Conservation (phyloP, 2,888 invertebrate species). For the Apamea anceps region DNA sequence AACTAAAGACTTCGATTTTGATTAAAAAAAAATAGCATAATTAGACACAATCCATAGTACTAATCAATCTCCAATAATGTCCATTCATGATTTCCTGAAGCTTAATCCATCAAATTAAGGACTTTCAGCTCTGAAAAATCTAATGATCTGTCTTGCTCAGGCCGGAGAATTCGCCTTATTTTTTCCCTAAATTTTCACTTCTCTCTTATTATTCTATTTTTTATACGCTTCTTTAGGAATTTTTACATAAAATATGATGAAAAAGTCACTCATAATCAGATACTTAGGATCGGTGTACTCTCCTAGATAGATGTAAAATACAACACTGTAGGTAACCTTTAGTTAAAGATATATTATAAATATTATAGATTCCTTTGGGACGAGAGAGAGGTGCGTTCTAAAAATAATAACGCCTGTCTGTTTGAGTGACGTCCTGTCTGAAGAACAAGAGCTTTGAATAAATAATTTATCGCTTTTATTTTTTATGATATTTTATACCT, state of each 20-base stretch:
- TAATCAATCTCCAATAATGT: not conserved
- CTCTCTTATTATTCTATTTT: slow-evolving; percentile 18
- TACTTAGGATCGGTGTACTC: slow-evolving; percentile 15
- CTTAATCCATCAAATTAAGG: slow-evolving; percentile 4
- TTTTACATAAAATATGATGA: slow-evolving; percentile 31
- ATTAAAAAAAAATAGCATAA: not conserved
- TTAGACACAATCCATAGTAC: not conserved
- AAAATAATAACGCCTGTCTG: slow-evolving; percentile 1
- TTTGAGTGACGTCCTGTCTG: slow-evolving; percentile 1
- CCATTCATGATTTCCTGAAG: not conserved
- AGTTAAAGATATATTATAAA: not conserved
- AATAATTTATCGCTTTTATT: not conserved
- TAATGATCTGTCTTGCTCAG: slow-evolving; percentile 31
- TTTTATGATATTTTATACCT: not conserved
- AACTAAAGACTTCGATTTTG: not conserved
- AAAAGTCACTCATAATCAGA: slow-evolving; percentile 16
- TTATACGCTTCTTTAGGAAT: slow-evolving; percentile 12
- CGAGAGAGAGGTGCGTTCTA: not conserved
- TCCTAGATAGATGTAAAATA: not conserved
- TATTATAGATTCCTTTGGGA: not conserved
- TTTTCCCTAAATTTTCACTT: not conserved
- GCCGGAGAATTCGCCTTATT: slow-evolving; percentile 1
- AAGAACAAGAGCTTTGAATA: not conserved
- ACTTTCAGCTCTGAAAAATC: slow-evolving; percentile 8
- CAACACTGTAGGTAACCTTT: not conserved